A percentile compares a stretch with the other conserved stretches of the same genome.
Evolutionary conservation across 1,140 invertebrate species (phyloP).

Genomic region (Brachystomella parvula): DNA sequence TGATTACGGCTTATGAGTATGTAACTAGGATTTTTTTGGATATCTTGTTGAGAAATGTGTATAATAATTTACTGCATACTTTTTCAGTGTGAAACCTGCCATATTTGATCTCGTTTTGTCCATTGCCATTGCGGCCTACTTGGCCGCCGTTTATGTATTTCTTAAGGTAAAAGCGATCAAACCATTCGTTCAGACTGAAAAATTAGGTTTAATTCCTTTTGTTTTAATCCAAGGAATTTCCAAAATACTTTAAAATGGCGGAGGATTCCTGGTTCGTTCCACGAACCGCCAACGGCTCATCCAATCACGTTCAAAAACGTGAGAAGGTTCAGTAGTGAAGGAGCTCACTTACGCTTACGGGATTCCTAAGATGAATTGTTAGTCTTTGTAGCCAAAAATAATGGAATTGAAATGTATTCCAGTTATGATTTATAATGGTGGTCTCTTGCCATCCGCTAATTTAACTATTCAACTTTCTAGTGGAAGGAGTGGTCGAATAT

Average conservation of each 20-base stretch:
- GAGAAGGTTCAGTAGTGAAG: slow-evolving; percentile 6
- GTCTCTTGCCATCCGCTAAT: too few species aligned
- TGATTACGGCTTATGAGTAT: slow-evolving; percentile 81
- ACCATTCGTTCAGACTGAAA: background rate
- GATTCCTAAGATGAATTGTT: background rate
- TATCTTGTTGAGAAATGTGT: background rate
- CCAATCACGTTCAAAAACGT: background rate
- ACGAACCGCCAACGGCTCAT: background rate
- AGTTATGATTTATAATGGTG: too few species aligned
- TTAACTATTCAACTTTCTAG: too few species aligned
- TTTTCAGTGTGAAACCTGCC: slow-evolving; percentile 82
- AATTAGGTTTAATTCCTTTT: background rate
- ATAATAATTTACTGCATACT: background rate
- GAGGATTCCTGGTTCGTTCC: background rate
- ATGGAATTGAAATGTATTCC: too few species aligned
- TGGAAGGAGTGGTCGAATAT: too few species aligned
- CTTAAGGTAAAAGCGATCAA: slow-evolving; percentile 53
- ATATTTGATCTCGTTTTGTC: slow-evolving; percentile 94
- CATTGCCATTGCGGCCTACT: slow-evolving; percentile 70
- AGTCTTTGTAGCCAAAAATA: background rate
- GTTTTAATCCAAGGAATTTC: slow-evolving; percentile 9
- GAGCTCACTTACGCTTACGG: too few species aligned
- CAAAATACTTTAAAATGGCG: background rate
- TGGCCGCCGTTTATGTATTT: slow-evolving; percentile 69
- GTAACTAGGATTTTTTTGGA: slow-evolving; percentile 26